Base-by-base conservation (phyloP, 2,113 vertebrate genomes). In the Psophia crepitans region DNA sequence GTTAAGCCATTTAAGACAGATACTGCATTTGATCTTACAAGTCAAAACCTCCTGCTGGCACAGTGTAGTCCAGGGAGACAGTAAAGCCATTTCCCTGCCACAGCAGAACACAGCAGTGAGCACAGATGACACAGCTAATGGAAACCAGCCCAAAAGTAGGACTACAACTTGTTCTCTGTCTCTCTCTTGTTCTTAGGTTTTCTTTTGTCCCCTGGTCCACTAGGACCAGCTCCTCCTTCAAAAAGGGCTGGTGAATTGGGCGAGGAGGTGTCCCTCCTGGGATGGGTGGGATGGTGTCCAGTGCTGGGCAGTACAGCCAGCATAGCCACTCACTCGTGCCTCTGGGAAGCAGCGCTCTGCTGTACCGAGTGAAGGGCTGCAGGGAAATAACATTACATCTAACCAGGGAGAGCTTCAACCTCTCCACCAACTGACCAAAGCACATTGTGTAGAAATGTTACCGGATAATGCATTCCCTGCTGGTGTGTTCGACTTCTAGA, bases 321-420 rank as follows among this genome's bases (percentile, higher is more conserved):
- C 56, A 44, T 80, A 64, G 54, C 24, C 69, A 46, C 16, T 14
- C 1, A 0, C 32, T 60, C 0, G 0, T 33, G 33, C 48, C 70
- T 48, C 30, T 1, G 17, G 84, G 30, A 80, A 53, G 57, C n/a
- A 80, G 23, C 19, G 4, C 9, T 13, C 48, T 28, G 63, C 48
- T 51, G 35, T 4, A 2, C n/a, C 18, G 63, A 37, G 71, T 44
- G n/a, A 17, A 46, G 27, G 43, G 58, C 53, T 84, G 85, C 64
- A 58, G 51, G n/a, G 53, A 68, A 49, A 12, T 20, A 48, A 43
- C 20, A 3, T 14, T 39, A 11, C 12, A 18, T 43, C 53, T 84
- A 44, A 56, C 49, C 12, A 39, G 71, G 41, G 78, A 39, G 35
- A 7, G 51, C 14, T 75, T 46, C 57, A 93, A 57, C 57, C 61